Base-by-base conservation (phyloP, 2,888 invertebrate genomes). In the Lapara coniferarum region DNA sequence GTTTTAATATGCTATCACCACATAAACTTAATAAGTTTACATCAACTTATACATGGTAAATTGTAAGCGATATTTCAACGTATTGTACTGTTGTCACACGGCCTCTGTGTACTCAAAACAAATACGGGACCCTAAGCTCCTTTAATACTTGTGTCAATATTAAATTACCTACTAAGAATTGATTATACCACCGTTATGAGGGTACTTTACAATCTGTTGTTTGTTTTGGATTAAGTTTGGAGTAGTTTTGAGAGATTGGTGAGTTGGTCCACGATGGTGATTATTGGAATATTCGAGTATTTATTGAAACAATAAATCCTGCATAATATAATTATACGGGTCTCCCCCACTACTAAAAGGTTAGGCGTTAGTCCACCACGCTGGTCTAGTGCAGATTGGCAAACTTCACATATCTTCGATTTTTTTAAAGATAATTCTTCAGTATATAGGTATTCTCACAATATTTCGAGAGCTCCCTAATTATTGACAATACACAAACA, bases 61-160 rank as follows among this genome's bases (percentile, higher is more conserved):
- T 6, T 10, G 25, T 56, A 56, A 19, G 25, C 10, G 10, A 25
- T 25, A 25, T 25, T 25, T 25, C 1, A 25, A 25, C 25, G 2
- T 25, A 25, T 25, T 25, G 25, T 25, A 25, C 25, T 10, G 19
- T 16, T 52, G 53, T 55, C 16, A 16, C 19, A 51, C 37, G 13
- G 19, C 49, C 46, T 52, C 37, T 66, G 49, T 66, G 14, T 52
- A 51, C 49, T 44, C 51, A 69, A 66, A 52, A 66, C 49, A 69
- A 66, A 46, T n/a, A 66, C 49, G 56, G 16, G 25, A 14, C 69
- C 69, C 30, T 66, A 14, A 57, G 57, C 10, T 51, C 37, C 30
- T 51, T 16, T 69, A 57, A 56, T 66, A 30, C 69, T 66, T 57
- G 37, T 66, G 69, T 69, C 69, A 69, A 69, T 69, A 69, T 69